Evolutionary conservation across 2,888 invertebrate species (phyloP), one percentile per base, ranked within the genome.

Genomic region (Drosophila multiciliata): DNA sequence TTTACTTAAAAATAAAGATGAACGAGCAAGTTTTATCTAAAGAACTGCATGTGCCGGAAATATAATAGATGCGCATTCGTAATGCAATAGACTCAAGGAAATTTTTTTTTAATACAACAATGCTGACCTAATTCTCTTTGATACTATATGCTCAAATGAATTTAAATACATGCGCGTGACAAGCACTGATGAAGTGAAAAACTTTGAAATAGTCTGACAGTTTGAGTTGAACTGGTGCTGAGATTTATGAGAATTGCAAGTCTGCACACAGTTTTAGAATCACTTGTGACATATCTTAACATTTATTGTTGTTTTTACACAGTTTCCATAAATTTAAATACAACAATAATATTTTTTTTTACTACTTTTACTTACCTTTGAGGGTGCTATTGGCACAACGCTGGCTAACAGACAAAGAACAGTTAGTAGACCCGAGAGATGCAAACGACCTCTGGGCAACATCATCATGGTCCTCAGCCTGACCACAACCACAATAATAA

Each of bases 381-480:
- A 89, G 23, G 45, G 15, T 23, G 45, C 87, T 66, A 90, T 78
- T 73, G 77, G 82, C 65, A 90, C 90, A 75, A 87, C 80, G 79
- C 84, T 82, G 78, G 88, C 82, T 66, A 92, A 73, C 63, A 92
- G 58, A 77, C 73, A 89, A 62, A 91, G 74, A 50, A 87, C 87
- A 75, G 90, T 87, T 66, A 92, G 77, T 77, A 91, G 82, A 87
- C 93, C 92, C 92, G 88, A 91, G 92, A 93, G 93, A 91, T 92
- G 90, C 71, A 73, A 67, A 73, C 82, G 91, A 91, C 83, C 93
- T 90, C 93, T 92, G 92, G 92, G 93, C 87, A 85, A 83, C 86
- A 83, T 84, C 93, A 91, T 90, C 93, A 91, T 90, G 80, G 79
- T 90, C 79, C 76, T 72, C 58, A 60, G 63, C 79, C 65, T 79